phyloP scores from a whole-genome alignment of 2,797 vertebrate species.

The Chiroxiphia lanceolata region DNA sequence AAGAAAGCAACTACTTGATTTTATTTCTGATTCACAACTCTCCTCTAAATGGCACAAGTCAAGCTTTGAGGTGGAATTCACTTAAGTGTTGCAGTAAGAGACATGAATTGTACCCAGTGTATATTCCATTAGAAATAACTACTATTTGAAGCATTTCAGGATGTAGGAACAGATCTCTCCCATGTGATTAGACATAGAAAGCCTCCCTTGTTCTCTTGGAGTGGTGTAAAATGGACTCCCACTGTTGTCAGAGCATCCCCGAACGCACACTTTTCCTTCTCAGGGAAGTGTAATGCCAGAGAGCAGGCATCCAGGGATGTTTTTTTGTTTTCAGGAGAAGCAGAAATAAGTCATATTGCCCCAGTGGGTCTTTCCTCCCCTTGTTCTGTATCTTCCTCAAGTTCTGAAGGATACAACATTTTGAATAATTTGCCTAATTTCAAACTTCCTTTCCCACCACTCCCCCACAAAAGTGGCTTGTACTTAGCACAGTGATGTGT shows the following conservation, averaged over 20 bases:
- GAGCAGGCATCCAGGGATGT: not conserved
- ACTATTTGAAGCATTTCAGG: conserved; percentile 19
- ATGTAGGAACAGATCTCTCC: conserved; percentile 38
- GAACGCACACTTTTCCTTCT: not conserved
- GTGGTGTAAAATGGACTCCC: not conserved
- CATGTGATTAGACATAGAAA: conserved; percentile 18
- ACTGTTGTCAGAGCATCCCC: not conserved
- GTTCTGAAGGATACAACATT: not conserved
- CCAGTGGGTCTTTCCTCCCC: not conserved
- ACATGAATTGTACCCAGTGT: conserved; percentile 9
- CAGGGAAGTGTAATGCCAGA: not conserved
- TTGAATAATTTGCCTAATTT: conserved; percentile 25
- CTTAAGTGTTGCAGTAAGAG: not conserved
- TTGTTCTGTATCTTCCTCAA: not conserved
- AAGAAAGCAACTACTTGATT: not conserved
- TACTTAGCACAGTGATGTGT: not conserved
- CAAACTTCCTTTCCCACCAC: not conserved
- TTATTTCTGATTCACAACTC: not conserved
- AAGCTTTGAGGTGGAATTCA: not conserved
- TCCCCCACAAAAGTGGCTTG: not conserved
- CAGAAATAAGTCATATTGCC: not conserved
- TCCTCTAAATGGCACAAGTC: not conserved
- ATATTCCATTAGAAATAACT: not conserved
- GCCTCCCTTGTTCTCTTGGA: not conserved
- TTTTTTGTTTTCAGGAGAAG: conserved; percentile 14